These are phyloP conservation scores for Pentalonia nigronervosa DNA, from an alignment of 1,140 invertebrate genomes.

Conservation along the genomic window DNA sequence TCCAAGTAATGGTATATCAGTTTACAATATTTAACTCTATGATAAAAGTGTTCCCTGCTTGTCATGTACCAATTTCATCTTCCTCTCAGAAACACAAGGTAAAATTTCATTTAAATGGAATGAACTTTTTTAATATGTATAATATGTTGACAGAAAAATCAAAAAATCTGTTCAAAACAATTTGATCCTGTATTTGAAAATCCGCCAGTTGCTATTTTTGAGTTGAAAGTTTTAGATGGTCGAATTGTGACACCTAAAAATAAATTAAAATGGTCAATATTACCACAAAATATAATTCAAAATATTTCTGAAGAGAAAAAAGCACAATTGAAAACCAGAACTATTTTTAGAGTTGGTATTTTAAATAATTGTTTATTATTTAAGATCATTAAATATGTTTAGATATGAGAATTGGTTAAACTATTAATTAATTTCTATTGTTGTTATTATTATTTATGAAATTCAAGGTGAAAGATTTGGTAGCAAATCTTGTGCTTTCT, in stretches of 20 bases:
- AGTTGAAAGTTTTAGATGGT: constrained; percentile 47
- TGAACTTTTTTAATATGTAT: not conserved
- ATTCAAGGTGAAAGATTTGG: constrained; percentile 37
- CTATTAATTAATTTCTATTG: not conserved
- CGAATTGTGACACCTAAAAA: constrained; percentile 52
- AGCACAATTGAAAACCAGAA: not conserved
- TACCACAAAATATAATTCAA: constrained; percentile 22
- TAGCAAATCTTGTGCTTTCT: constrained; percentile 10
- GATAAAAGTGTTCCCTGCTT: constrained; percentile 69
- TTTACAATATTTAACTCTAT: constrained; percentile 68
- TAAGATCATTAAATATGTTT: not conserved
- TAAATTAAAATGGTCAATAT: not conserved
- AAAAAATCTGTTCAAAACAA: constrained; percentile 46
- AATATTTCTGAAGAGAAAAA: constrained; percentile 33
- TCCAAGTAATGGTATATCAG: constrained; percentile 64
- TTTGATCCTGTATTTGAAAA: constrained; percentile 47
- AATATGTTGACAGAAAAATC: constrained; percentile 35
- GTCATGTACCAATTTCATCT: constrained; percentile 65
- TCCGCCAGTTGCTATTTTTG: constrained; percentile 47
- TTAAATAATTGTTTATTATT: not conserved
- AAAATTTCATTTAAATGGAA: not conserved
- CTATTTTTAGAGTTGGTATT: constrained; percentile 23
- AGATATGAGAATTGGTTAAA: not conserved
- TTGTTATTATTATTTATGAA: constrained; percentile 25
- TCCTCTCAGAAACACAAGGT: constrained; percentile 50